Percentiles rank a stretch among this genome's conserved stretches.
phyloP scores from a whole-genome alignment of 2,113 vertebrate genomes.

The Siniperca chuatsi region DNA sequence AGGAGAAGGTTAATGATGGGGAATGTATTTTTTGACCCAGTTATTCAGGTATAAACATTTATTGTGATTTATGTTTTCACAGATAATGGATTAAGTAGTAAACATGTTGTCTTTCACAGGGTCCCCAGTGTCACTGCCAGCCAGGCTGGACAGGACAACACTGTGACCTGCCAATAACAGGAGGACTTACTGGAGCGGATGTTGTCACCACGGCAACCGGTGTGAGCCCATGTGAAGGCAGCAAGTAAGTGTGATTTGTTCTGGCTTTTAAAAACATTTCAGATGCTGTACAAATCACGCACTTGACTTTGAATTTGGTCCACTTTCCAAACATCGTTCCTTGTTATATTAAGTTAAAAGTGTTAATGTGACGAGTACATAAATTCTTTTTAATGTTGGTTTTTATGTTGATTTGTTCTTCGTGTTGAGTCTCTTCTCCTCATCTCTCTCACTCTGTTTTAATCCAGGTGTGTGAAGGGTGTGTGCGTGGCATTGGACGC shows the following conservation, averaged over 20 bases:
- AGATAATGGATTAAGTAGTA: background rate
- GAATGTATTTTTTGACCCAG: background rate
- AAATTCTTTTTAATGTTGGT: background rate
- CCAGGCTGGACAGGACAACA: constrained; percentile 91
- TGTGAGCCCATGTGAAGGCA: constrained; percentile 87
- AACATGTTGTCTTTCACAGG: constrained; percentile 59
- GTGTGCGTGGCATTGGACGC: constrained; percentile 88
- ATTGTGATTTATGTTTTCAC: background rate
- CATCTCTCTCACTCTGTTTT: background rate
- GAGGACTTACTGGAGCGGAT: constrained; percentile 33
- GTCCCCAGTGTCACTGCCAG: constrained; percentile 92
- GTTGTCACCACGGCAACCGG: constrained; percentile 61
- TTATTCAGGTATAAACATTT: background rate
- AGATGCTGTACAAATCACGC: background rate
- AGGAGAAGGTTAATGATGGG: background rate
- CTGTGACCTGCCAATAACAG: constrained; percentile 88
- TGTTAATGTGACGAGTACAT: background rate
- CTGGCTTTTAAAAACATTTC: background rate
- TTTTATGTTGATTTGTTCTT: background rate
- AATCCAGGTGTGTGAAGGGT: constrained; percentile 90
- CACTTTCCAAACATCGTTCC: background rate
- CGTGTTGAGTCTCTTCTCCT: background rate
- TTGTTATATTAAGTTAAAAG: background rate
- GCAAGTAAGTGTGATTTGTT: constrained; percentile 86
- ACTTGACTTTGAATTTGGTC: background rate